These are phyloP conservation scores for Pseudopleuronectes americanus DNA, from an alignment of 2,797 vertebrate species.

Conservation along the genomic window DNA sequence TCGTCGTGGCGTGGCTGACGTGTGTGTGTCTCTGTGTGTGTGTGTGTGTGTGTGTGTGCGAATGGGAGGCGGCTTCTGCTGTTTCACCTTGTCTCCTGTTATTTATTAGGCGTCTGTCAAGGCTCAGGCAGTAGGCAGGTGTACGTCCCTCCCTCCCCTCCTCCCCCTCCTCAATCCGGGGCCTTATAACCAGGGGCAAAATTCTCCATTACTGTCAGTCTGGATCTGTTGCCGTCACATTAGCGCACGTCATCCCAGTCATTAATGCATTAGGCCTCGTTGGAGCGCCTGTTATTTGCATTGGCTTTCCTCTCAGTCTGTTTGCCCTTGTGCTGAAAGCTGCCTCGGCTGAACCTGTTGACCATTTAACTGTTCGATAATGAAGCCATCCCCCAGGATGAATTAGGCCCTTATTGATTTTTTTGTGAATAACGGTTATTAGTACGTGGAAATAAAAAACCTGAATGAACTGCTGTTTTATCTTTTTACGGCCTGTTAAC, in stretches of 20 bases:
- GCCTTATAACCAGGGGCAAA: slow-evolving; percentile 88
- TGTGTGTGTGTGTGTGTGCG: too few species aligned
- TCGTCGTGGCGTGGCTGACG: slow-evolving; percentile 64
- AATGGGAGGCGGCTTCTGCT: slow-evolving; percentile 65
- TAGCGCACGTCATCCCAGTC: slow-evolving; percentile 86
- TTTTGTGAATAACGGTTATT: slow-evolving; percentile 37
- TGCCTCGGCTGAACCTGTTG: slow-evolving; percentile 72
- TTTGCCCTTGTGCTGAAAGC: slow-evolving; percentile 78
- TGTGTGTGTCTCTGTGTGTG: background rate
- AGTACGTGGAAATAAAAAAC: slow-evolving; percentile 12
- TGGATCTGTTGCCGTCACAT: slow-evolving; percentile 86
- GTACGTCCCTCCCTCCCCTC: slow-evolving; percentile 50
- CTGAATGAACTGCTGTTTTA: background rate
- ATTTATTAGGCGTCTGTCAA: slow-evolving; percentile 88
- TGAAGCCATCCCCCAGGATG: slow-evolving; percentile 69
- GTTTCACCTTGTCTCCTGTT: slow-evolving; percentile 93
- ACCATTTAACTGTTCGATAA: slow-evolving; percentile 81
- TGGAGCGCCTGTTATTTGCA: slow-evolving; percentile 83
- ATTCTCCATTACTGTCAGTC: slow-evolving; percentile 96
- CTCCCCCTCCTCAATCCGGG: slow-evolving; percentile 17
- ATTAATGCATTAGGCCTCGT: slow-evolving; percentile 90
- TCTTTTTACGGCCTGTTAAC: slow-evolving; percentile 18
- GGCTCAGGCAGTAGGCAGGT: slow-evolving; percentile 85
- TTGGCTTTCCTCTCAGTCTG: slow-evolving; percentile 74
- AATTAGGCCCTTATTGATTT: slow-evolving; percentile 40